A percentile compares a stretch with the other conserved stretches of the same genome.
Evolutionary conservation across 37 sponge, comb jelly and placozoan species (phyloP).

Genomic region (Cliona cf. orientalis): DNA sequence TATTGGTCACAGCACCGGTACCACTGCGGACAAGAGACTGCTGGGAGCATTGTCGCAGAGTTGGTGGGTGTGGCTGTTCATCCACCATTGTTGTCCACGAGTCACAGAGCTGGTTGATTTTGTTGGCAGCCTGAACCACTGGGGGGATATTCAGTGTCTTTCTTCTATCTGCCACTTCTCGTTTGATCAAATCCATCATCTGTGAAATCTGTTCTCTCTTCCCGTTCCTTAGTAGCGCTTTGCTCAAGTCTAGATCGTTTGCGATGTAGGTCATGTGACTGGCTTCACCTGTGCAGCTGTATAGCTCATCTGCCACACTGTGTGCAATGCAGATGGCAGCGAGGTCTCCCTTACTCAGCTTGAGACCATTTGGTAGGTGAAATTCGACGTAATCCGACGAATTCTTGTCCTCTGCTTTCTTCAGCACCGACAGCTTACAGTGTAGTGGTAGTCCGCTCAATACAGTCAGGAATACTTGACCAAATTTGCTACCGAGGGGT

Average conservation of each 20-base stretch:
- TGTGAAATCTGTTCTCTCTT: constrained; percentile 1
- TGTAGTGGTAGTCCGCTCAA: constrained; percentile 54
- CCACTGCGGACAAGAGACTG: neutral
- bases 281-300: constrained; percentile 41
- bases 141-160: neutral
- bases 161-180: constrained; percentile 34
- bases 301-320: constrained; percentile 68
- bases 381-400: constrained; percentile 30
- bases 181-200: constrained; percentile 35
- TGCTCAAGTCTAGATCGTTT: constrained; percentile 5
- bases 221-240: neutral
- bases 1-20: neutral
- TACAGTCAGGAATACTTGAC: constrained; percentile 62
- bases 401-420: neutral
- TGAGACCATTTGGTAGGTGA: constrained; percentile 63
- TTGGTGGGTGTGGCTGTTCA: neutral
- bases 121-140: neutral
- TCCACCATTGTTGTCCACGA: neutral
- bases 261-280: constrained; percentile 32
- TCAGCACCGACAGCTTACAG: constrained; percentile 42
- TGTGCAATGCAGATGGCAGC: constrained; percentile 51
- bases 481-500: constrained; percentile 84
- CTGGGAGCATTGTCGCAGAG: neutral
- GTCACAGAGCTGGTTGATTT: constrained; percentile 6
- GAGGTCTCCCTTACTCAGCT: constrained; percentile 54